phyloP scores from a whole-genome alignment of 2,797 vertebrate genomes.

The Otolemur crassicaudatus region DNA sequence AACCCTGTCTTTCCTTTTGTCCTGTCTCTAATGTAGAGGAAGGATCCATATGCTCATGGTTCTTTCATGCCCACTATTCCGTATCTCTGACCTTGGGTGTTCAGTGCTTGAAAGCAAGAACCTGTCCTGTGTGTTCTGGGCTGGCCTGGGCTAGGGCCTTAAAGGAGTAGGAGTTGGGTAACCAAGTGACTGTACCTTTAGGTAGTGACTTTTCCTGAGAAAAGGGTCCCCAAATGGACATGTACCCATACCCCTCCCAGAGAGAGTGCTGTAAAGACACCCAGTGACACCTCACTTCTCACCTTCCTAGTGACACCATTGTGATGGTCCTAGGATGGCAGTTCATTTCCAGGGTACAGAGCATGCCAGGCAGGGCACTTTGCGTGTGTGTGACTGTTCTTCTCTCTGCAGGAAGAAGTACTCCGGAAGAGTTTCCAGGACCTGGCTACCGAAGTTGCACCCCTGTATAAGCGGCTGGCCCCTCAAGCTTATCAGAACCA shows the following conservation, averaged over 20 bases:
- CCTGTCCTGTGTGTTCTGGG: neutral
- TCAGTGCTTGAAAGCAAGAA: neutral
- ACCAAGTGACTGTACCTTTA: neutral
- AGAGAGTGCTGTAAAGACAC: neutral
- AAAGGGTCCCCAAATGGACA: neutral
- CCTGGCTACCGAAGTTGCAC: conserved; percentile 95
- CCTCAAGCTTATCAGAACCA: conserved; percentile 98
- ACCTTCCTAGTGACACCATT: neutral
- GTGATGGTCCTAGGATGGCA: neutral
- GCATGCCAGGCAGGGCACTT: neutral
- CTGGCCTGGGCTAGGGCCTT: neutral
- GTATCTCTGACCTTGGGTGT: rapidly evolving
- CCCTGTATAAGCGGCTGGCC: conserved; percentile 94
- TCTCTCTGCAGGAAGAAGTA: conserved; percentile 92
- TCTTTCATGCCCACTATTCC: rapidly evolving
- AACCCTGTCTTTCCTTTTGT: neutral
- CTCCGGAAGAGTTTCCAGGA: conserved; percentile 96
- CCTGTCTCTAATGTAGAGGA: neutral
- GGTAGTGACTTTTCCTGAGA: neutral
- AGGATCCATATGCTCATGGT: neutral
- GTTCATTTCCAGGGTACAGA: neutral
- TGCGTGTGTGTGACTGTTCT: neutral
- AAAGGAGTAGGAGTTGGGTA: neutral
- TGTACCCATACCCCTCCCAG: neutral
- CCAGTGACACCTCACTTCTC: neutral